These are phyloP conservation scores for Papilio helenus DNA, from an alignment of 1,140 invertebrate genomes.

Conservation along the genomic window DNA sequence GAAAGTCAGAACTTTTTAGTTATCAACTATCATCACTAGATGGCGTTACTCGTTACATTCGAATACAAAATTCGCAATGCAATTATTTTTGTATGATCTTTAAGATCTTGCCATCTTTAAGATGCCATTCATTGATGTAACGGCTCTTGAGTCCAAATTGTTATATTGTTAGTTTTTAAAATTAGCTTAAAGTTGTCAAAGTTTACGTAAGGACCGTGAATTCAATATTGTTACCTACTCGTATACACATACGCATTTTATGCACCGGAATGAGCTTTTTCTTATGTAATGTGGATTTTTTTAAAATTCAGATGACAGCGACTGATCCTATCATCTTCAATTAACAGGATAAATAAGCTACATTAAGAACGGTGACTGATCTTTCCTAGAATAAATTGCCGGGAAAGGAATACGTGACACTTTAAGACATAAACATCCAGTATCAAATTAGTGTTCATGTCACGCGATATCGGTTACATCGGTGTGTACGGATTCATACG, in stretches of 20 bases:
- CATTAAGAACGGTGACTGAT: not conserved
- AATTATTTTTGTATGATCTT: not conserved
- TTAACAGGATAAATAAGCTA: not conserved
- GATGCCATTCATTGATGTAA: not conserved
- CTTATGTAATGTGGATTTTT: too few species aligned
- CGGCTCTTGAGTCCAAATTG: not conserved
- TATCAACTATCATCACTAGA: not conserved
- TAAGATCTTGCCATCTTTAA: not conserved
- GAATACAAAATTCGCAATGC: not conserved
- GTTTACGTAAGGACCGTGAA: too few species aligned
- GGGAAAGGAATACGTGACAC: not conserved
- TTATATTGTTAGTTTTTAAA: too few species aligned
- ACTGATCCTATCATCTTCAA: not conserved
- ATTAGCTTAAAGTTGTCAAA: too few species aligned
- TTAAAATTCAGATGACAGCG: too few species aligned
- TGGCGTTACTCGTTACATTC: not conserved
- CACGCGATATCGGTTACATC: conserved; percentile 26
- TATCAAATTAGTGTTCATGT: conserved; percentile 22
- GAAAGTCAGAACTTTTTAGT: not conserved
- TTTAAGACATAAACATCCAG: conserved; percentile 12
- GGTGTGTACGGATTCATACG: conserved; percentile 49
- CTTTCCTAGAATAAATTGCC: not conserved
- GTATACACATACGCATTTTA: too few species aligned
- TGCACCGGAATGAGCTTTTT: too few species aligned
- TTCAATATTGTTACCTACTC: too few species aligned